Conservation (phyloP, 2,888 invertebrate genomes). For the Helleia helle region DNA sequence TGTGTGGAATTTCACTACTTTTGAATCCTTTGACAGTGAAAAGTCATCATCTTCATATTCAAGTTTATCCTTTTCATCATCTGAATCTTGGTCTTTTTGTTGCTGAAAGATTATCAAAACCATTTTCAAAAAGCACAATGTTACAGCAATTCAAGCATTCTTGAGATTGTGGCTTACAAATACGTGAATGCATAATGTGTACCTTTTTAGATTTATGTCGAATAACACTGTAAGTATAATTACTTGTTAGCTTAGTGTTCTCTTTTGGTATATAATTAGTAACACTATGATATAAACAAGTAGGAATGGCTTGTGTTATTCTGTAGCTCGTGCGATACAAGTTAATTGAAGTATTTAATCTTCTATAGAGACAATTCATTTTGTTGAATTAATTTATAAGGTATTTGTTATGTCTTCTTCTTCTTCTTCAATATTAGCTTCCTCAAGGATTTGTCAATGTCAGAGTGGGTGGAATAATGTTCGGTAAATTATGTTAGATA, state of each 20-base stretch:
- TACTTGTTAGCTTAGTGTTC: slow-evolving; percentile 12
- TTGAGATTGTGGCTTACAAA: too few species aligned
- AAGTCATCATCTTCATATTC: slow-evolving; percentile 55
- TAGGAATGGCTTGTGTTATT: not conserved
- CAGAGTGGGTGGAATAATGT: too few species aligned
- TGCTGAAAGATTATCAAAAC: slow-evolving; percentile 20
- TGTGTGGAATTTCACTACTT: slow-evolving; percentile 76
- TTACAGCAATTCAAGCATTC: too few species aligned
- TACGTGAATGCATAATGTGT: too few species aligned
- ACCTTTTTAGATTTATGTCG: slow-evolving; percentile 58
- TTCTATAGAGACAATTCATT: not conserved
- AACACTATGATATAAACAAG: not conserved
- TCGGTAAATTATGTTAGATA: not conserved
- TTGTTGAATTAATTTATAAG: too few species aligned
- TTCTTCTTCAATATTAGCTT: too few species aligned
- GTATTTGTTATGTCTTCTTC: too few species aligned
- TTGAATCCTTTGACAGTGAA: slow-evolving; percentile 75
- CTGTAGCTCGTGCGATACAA: not conserved
- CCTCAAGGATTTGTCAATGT: too few species aligned
- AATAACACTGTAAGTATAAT: slow-evolving; percentile 23
- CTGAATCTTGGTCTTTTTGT: slow-evolving; percentile 64
- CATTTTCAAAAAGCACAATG: too few species aligned
- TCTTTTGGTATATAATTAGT: not conserved
- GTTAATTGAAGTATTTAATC: not conserved
- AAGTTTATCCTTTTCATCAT: slow-evolving; percentile 71